Conservation (phyloP, 2,888 invertebrate species). For the Temnothorax unifasciatus region DNA sequence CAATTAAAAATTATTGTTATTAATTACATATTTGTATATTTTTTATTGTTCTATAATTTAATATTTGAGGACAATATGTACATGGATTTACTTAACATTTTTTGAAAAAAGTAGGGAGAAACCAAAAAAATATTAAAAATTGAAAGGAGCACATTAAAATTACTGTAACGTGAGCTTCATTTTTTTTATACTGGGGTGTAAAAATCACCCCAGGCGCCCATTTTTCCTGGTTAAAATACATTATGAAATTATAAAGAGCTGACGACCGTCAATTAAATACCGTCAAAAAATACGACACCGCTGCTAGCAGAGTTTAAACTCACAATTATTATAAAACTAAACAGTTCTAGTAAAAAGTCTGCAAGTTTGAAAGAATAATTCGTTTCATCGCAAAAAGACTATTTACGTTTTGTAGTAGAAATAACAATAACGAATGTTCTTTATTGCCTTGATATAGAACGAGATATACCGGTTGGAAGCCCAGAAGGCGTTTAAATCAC, state of each 20-base stretch:
- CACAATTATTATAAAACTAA: background rate
- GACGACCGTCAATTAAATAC: background rate
- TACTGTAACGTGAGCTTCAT: no score
- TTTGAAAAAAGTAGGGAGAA: no score
- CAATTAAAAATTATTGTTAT: no score
- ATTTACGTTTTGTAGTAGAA: constrained; percentile 2
- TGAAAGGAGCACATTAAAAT: no score
- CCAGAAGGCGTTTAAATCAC: constrained; percentile 67
- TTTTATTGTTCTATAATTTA: no score
- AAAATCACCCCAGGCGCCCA: no score
- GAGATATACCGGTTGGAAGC: constrained; percentile 12
- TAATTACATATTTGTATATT: no score
- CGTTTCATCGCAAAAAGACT: background rate
- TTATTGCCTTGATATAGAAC: constrained; percentile 20
- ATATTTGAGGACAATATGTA: no score
- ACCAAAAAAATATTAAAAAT: no score
- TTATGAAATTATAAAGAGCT: background rate
- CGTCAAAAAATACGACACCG: background rate
- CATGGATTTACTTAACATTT: no score
- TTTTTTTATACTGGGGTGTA: no score
- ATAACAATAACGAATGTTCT: constrained; percentile 38
- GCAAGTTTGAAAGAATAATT: background rate
- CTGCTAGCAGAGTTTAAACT: background rate
- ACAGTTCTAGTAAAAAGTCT: background rate
- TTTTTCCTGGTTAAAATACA: no score